Evolutionary conservation across 2,113 vertebrate species (phyloP), one percentile per base, ranked within the genome.

Genomic region (Haplotaxodon microlepis): DNA sequence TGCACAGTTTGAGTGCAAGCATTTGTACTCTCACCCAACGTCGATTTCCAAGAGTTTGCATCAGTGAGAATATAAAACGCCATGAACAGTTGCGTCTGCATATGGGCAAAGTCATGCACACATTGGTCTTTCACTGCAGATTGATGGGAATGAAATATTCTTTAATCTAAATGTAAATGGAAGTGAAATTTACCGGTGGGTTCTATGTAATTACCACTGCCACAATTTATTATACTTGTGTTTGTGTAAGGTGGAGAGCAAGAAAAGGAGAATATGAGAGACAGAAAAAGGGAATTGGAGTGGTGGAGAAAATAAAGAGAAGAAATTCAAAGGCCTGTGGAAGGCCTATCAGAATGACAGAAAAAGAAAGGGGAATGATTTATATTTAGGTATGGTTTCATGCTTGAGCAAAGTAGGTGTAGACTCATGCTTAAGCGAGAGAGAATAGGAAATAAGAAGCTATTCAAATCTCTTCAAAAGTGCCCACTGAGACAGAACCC

Each of bases 141-240:
- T 88, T 91, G 94, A 95, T 95, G 93, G 94, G 83, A 95, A 90
- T 94, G 93, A 96, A 96, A 96, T 96, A 96, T 95, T 96, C 94
- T 89, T 90, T 96, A 96, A 96, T 96, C 95, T 96, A 96, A 96
- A 96, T 96, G 96, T 94, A 96, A 96, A 96, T 96, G 93, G 93
- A 95, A 94, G 91, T 91, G 89, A 94, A 95, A 96, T 96, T 96
- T 96, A 96, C 94, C 84, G 92, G 89, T 94, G 94, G 94, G 84
- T 94, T 95, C 94, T 94, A 88, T 93, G 95, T 95, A 96, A 96
- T 96, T 96, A 94, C 95, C 88, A 86, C 87, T 88, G 87, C 90
- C 90, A 93, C 93, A 94, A 96, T 96, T 94, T 95, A 95, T 96
- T 95, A 93, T 92, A 89, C 80, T 57, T 95, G 87, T 94, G 95